Evolutionary conservation across 2,797 vertebrate species (phyloP).

Genomic region (Enteromius afrohamiltoni): DNA sequence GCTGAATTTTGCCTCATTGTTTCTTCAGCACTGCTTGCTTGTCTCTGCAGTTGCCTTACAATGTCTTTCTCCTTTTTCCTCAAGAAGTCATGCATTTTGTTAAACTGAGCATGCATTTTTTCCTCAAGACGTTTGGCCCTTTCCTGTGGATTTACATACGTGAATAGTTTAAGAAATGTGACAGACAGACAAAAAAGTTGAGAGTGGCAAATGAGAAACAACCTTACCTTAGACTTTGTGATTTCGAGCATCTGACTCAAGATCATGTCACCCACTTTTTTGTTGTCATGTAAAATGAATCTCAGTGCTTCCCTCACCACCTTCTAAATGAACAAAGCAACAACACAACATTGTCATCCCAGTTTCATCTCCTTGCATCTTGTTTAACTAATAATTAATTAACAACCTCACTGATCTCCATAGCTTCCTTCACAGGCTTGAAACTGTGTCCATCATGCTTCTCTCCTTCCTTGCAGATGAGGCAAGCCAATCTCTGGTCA

Average conservation of each 20-base stretch:
- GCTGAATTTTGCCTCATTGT: slow-evolving; percentile 47
- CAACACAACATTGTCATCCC: neutral
- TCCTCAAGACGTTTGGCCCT: slow-evolving; percentile 18
- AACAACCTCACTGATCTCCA: slow-evolving; percentile 47
- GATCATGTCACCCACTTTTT: slow-evolving; percentile 32
- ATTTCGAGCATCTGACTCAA: slow-evolving; percentile 38
- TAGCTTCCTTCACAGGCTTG: slow-evolving; percentile 65
- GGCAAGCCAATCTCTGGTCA: slow-evolving; percentile 61
- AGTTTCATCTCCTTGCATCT: neutral
- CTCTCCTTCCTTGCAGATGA: slow-evolving; percentile 63
- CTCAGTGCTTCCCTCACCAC: slow-evolving; percentile 9
- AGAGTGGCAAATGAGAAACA: neutral
- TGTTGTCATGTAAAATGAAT: slow-evolving; percentile 22
- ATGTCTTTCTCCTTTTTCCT: slow-evolving; percentile 50
- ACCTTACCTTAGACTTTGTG: slow-evolving; percentile 45
- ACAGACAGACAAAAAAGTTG: neutral
- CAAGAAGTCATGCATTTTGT: slow-evolving; percentile 56
- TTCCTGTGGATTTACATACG: slow-evolving; percentile 22
- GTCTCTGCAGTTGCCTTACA: slow-evolving; percentile 11
- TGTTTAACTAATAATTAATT: neutral
- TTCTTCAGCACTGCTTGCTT: slow-evolving; percentile 14
- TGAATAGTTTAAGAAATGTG: neutral
- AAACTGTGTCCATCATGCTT: slow-evolving; percentile 67
- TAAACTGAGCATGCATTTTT: slow-evolving; percentile 51
- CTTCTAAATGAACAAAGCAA: neutral